Evolutionary conservation across 2,888 invertebrate species (phyloP).

Genomic region (Kryphioiulus occultus): DNA sequence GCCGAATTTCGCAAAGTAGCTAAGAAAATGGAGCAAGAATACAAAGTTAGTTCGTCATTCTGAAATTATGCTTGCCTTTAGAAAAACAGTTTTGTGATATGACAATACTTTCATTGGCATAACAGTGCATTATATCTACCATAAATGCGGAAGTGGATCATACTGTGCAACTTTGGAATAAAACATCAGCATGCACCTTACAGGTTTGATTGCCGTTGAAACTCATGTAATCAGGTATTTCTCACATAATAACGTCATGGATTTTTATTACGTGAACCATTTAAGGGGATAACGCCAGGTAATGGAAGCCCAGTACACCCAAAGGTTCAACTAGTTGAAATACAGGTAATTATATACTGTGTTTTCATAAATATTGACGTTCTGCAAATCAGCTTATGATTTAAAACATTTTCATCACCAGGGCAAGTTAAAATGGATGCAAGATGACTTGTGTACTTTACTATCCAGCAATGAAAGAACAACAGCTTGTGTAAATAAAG

Average conservation of each 20-base stretch:
- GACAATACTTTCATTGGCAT: too few relatives aligned
- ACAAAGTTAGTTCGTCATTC: background rate
- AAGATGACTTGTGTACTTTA: background rate
- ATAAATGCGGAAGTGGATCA: slow-evolving; percentile 25
- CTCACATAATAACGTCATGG: too few relatives aligned
- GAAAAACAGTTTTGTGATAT: too few relatives aligned
- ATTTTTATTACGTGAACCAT: too few relatives aligned
- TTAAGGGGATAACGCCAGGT: background rate
- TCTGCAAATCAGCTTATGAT: background rate
- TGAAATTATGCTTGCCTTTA: too few relatives aligned
- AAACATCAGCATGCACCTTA: background rate
- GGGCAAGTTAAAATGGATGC: slow-evolving; percentile 44
- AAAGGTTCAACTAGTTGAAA: slow-evolving; percentile 35
- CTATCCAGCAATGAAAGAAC: background rate
- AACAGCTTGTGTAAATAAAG: background rate
- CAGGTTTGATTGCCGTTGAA: background rate
- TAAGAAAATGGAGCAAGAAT: slow-evolving; percentile 35
- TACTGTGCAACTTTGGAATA: slow-evolving; percentile 37
- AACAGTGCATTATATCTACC: background rate
- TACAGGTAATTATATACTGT: background rate
- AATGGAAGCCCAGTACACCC: slow-evolving; percentile 26
- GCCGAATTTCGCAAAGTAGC: slow-evolving; percentile 7
- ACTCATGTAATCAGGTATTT: too few relatives aligned
- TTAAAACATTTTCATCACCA: background rate
- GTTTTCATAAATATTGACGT: background rate